Percentiles rank a stretch among this genome's conserved stretches.
phyloP scores from a whole-genome alignment of 2,113 vertebrate species.

The Eretmochelys imbricata region DNA sequence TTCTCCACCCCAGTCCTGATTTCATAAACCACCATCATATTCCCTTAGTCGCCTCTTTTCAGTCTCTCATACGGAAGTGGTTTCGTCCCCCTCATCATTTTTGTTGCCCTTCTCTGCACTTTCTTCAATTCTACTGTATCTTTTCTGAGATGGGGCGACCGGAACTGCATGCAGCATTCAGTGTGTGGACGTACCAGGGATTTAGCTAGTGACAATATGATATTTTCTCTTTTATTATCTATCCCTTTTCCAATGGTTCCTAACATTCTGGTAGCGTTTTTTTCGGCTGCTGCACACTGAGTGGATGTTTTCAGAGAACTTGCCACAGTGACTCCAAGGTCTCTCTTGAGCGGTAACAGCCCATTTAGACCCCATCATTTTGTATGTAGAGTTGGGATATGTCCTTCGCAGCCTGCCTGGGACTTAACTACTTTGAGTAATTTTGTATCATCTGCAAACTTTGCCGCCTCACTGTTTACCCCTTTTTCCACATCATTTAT shows the following conservation, averaged over 20 bases:
- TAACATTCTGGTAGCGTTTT: background rate
- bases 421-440: too few relatives aligned
- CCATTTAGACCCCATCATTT: background rate
- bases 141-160: background rate
- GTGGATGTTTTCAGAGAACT: background rate
- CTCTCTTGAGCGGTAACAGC: too few relatives aligned
- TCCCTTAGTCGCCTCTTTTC: background rate
- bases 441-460: background rate
- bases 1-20: background rate
- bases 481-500: background rate
- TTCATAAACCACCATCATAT: background rate
- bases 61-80: background rate
- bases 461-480: background rate
- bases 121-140: background rate
- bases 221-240: background rate
- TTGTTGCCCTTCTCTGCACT: background rate
- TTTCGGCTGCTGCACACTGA: background rate
- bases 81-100: background rate
- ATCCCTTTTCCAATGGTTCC: background rate
- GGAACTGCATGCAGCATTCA: background rate
- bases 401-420: too few relatives aligned
- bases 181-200: too few relatives aligned
- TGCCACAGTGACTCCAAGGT: too few relatives aligned
- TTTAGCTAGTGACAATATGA: background rate
- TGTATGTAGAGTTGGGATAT: background rate